Conservation (phyloP, 2,888 invertebrate species). For the Hetaerina titia region DNA sequence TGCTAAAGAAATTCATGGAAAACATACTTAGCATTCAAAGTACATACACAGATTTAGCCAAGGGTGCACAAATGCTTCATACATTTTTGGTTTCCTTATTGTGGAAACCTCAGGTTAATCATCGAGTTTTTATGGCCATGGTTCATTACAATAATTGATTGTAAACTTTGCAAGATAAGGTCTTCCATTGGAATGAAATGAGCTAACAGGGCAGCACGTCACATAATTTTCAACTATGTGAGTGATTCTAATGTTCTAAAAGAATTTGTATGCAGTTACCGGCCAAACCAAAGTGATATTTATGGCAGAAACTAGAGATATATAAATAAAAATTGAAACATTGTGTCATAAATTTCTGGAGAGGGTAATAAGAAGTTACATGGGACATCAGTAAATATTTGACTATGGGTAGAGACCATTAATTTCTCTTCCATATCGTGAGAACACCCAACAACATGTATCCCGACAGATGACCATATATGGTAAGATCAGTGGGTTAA, state of each 20-base stretch:
- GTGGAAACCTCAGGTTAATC: neutral
- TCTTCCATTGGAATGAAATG: too few relatives aligned
- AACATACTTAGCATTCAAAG: neutral
- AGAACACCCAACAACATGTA: neutral
- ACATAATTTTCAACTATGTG: too few relatives aligned
- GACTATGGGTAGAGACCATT: neutral
- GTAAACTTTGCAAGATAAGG: too few relatives aligned
- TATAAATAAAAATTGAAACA: too few relatives aligned
- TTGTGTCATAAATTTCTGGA: too few relatives aligned
- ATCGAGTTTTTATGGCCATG: neutral
- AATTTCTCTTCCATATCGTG: neutral
- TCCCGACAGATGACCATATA: neutral
- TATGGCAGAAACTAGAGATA: too few relatives aligned
- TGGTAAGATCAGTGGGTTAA: neutral
- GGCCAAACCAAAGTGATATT: too few relatives aligned
- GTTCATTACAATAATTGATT: too few relatives aligned
- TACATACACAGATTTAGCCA: neutral
- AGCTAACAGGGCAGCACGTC: too few relatives aligned
- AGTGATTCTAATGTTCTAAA: too few relatives aligned
- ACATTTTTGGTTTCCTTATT: neutral
- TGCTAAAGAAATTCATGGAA: neutral
- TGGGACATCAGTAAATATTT: neutral
- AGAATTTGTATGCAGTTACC: too few relatives aligned
- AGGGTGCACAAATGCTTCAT: neutral
- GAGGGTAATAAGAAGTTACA: too few relatives aligned